Percentiles rank a stretch among this genome's conserved stretches.
phyloP scores from a whole-genome alignment of 2,113 vertebrate species.

The Pituophis catenifer region DNA sequence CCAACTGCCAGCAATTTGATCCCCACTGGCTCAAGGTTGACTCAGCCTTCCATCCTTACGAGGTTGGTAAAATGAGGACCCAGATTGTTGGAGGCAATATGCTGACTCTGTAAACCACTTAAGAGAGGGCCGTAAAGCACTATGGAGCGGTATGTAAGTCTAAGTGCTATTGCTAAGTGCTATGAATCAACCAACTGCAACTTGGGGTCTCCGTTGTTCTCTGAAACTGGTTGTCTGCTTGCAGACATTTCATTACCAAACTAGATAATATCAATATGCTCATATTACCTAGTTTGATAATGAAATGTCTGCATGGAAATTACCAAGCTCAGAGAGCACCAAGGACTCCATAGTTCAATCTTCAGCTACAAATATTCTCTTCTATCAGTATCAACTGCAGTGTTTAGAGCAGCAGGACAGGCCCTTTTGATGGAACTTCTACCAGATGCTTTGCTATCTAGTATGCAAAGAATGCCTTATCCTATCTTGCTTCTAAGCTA shows the following conservation, averaged over 20 bases:
- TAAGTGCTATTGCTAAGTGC: too few species aligned
- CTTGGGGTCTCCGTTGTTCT: neutral
- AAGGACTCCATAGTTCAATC: neutral
- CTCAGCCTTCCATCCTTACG: too few species aligned
- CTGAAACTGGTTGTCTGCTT: neutral
- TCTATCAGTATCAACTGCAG: neutral
- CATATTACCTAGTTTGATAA: neutral
- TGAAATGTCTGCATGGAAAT: neutral
- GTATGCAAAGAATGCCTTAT: neutral
- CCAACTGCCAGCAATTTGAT: too few species aligned
- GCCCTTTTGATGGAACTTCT: neutral
- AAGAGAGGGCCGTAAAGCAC: too few species aligned
- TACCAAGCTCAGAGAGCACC: neutral
- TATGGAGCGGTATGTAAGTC: too few species aligned
- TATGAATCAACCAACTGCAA: neutral
- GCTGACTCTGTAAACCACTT: too few species aligned
- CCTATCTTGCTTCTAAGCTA: neutral
- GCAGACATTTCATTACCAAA: too few species aligned
- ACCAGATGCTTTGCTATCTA: neutral
- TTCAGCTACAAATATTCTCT: neutral
- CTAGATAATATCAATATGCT: neutral
- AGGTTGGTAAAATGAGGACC: too few species aligned
- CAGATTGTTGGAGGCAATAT: too few species aligned
- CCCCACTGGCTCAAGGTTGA: too few species aligned
- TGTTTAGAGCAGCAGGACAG: neutral